Percentiles rank a stretch among this genome's conserved stretches.
These are phyloP conservation scores for Cardinalis cardinalis DNA, from an alignment of 2,113 vertebrate species.

Conservation along the genomic window DNA sequence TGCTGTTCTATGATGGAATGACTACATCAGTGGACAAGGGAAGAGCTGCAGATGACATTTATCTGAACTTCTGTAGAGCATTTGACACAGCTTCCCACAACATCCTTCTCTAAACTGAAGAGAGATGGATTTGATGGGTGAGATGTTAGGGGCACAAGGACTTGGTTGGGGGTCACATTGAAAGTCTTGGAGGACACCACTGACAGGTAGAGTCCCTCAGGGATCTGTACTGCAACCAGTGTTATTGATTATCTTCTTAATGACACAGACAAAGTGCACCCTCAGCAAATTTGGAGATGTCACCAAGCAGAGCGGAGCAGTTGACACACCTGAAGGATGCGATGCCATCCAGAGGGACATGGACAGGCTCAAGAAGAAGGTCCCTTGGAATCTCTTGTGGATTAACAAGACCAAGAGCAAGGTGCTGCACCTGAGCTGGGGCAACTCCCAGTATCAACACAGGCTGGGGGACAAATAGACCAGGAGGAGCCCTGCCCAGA, in stretches of 20 bases:
- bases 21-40: not conserved
- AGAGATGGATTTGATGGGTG: not conserved
- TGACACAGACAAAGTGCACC: too few species aligned
- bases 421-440: not conserved
- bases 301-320: not conserved
- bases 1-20: not conserved
- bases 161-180: not conserved
- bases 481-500: not conserved
- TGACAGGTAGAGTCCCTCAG: not conserved
- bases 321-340: not conserved
- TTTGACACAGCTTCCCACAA: not conserved
- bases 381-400: too few species aligned
- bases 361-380: not conserved
- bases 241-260: not conserved
- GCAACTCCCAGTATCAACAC: accelerated
- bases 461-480: not conserved
- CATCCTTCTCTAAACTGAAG: not conserved
- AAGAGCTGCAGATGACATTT: not conserved
- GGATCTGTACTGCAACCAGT: too few species aligned
- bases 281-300: not conserved
- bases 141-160: not conserved
- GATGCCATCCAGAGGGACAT: not conserved
- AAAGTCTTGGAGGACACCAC: too few species aligned
- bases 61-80: not conserved
- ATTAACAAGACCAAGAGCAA: not conserved